Percentiles rank a stretch among this genome's conserved stretches.
Conservation (phyloP, 2,797 vertebrate species). For the Gorsachius magnificus region DNA sequence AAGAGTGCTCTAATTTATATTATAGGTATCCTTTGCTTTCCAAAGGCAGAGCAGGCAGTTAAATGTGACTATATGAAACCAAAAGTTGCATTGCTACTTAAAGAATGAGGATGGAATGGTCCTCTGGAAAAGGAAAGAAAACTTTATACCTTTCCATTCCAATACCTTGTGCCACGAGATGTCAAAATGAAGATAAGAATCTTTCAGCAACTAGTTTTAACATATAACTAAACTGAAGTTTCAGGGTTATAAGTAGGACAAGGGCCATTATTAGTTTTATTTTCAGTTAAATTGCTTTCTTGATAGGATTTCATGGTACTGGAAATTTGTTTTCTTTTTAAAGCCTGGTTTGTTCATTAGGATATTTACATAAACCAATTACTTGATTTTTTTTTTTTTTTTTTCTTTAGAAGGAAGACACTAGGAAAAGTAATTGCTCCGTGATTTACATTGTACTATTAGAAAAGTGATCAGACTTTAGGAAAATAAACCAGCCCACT, state of each 20-base stretch:
- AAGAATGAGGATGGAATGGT: neutral
- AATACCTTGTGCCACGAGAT: neutral
- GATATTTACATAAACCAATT: neutral
- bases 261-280: neutral
- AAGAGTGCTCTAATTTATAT: neutral
- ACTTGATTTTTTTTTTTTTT: neutral
- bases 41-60: neutral
- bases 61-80: neutral
- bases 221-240: neutral
- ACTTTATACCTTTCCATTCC: neutral
- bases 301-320: neutral
- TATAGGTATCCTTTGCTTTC: neutral
- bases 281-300: constrained; percentile 1
- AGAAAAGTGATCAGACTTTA: neutral
- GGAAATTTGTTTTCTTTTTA: neutral
- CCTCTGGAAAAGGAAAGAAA: neutral
- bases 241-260: neutral
- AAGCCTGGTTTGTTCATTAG: neutral
- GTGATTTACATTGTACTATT: neutral
- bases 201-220: constrained; percentile 19
- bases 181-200: neutral
- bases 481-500: neutral
- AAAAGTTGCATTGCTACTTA: neutral
- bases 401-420: neutral
- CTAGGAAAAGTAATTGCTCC: neutral